phyloP scores from a whole-genome alignment of 2,888 invertebrate species.

The Brassicogethes aeneus region DNA sequence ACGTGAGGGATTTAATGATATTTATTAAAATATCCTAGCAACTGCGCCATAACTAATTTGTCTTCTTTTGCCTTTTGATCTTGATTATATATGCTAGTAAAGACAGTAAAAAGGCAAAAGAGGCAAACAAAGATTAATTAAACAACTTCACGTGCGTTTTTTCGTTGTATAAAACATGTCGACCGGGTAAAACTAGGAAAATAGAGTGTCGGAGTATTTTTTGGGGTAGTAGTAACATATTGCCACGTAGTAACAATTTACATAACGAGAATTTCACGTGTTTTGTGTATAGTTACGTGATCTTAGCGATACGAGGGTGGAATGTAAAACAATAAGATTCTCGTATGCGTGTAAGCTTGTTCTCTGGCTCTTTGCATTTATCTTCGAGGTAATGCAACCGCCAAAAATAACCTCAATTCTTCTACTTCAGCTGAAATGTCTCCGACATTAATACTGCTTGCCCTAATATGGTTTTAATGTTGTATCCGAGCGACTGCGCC shows the following conservation, averaged over 20 bases:
- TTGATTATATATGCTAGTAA: too few relatives aligned
- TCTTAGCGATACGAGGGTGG: conserved; percentile 21
- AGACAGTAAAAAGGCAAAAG: too few relatives aligned
- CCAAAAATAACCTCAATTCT: conserved; percentile 11
- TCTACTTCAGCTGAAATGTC: too few relatives aligned
- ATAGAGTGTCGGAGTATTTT: conserved; percentile 9
- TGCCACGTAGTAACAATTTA: conserved; percentile 25
- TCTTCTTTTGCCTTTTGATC: too few relatives aligned
- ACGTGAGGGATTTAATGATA: too few relatives aligned
- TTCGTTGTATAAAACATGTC: conserved; percentile 1
- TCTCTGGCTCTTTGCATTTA: conserved; percentile 19
- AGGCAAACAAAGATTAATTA: too few relatives aligned
- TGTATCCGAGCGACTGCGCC: too few relatives aligned
- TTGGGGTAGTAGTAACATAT: conserved; percentile 18
- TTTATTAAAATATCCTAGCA: too few relatives aligned
- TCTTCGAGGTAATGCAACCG: conserved; percentile 17
- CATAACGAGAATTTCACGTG: conserved; percentile 30
- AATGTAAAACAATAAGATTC: conserved; percentile 27
- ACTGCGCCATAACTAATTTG: too few relatives aligned
- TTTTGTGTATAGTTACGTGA: conserved; percentile 29
- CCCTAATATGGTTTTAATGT: too few relatives aligned
- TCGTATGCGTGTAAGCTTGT: conserved; percentile 21
- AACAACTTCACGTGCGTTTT: too few relatives aligned
- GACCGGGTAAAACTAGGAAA: neutral
- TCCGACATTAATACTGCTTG: too few relatives aligned